A percentile compares a stretch with the other conserved stretches of the same genome.
Conservation (phyloP, 2,797 vertebrate genomes). For the Momotus momota region DNA sequence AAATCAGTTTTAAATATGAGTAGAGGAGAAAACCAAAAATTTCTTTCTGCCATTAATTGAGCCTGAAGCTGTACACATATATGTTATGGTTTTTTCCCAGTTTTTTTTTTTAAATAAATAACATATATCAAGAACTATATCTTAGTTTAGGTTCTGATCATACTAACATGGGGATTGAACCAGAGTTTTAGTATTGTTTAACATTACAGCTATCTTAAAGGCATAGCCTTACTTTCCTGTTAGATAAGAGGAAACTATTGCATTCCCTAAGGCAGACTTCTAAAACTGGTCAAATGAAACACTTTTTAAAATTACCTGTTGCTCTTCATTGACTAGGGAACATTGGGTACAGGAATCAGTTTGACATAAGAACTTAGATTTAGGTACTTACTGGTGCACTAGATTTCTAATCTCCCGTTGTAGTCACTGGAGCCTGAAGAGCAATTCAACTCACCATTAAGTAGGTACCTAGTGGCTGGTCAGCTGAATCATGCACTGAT, state of each 20-base stretch:
- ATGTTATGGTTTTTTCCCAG: neutral
- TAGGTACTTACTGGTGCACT: neutral
- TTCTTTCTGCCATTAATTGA: neutral
- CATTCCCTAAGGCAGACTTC: neutral
- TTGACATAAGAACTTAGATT: neutral
- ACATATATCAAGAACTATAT: neutral
- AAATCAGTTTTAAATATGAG: neutral
- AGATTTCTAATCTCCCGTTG: neutral
- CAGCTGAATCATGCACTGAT: neutral
- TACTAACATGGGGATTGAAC: neutral
- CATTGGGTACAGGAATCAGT: neutral
- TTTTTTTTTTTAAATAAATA: neutral
- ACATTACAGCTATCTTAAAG: neutral
- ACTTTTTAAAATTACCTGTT: neutral
- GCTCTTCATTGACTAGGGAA: neutral
- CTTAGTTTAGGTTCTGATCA: neutral
- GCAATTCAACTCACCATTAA: neutral
- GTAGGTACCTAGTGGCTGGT: neutral
- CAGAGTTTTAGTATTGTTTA: neutral
- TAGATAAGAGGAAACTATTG: neutral
- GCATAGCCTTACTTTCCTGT: neutral
- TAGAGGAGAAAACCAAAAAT: neutral
- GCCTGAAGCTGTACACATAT: neutral
- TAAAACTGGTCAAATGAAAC: neutral
- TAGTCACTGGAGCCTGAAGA: constrained; percentile 47